Evolutionary conservation across 2,797 vertebrate genomes (phyloP).

Genomic region (Neosilurus mollespiculum): DNA sequence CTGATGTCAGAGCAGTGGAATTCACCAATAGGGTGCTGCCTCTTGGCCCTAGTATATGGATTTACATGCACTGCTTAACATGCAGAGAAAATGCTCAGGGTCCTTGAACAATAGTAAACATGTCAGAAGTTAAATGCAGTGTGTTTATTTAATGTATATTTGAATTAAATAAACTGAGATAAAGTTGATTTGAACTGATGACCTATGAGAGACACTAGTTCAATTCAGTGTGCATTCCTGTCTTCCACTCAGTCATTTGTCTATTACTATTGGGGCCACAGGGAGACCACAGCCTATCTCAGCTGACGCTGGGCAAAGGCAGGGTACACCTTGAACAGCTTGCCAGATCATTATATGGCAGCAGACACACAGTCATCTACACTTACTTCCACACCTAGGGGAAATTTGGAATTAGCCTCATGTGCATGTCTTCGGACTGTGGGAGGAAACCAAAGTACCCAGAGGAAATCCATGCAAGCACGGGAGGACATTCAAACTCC

Average conservation of each 20-base stretch:
- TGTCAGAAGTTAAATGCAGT: background rate
- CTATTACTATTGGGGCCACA: too few relatives aligned
- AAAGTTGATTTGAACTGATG: background rate
- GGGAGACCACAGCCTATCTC: too few relatives aligned
- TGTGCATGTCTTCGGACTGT: too few relatives aligned
- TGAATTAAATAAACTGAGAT: background rate
- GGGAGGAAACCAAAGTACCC: too few relatives aligned
- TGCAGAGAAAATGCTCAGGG: conserved; percentile 2
- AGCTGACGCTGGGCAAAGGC: too few relatives aligned
- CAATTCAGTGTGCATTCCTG: background rate
- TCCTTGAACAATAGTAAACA: background rate
- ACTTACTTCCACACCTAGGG: too few relatives aligned
- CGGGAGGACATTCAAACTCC: too few relatives aligned
- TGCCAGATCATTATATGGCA: too few relatives aligned
- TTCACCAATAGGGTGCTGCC: conserved; percentile 41
- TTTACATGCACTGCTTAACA: conserved; percentile 18
- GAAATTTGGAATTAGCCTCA: too few relatives aligned
- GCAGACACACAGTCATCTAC: too few relatives aligned
- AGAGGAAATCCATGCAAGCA: too few relatives aligned
- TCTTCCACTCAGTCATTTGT: background rate
- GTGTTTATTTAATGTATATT: background rate
- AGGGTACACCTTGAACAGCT: too few relatives aligned
- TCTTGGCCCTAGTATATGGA: conserved; percentile 22
- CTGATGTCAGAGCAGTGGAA: conserved; percentile 54
- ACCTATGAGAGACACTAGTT: background rate